Evolutionary conservation across 92 coral and sea anemone genomes (phyloP).

Genomic region (Galaxea fascicularis): DNA sequence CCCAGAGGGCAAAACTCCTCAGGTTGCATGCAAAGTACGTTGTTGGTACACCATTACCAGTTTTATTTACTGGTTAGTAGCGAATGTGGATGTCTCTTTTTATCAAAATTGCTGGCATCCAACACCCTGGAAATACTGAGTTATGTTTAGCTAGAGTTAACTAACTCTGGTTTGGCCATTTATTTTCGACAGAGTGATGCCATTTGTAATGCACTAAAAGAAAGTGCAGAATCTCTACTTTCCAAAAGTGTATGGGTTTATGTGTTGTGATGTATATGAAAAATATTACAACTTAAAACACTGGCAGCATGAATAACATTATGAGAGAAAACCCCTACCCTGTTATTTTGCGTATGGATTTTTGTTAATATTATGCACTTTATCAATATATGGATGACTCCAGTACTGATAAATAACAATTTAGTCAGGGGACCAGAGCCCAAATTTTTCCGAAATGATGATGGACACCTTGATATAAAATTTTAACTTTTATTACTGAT

Average conservation of each 20-base stretch:
- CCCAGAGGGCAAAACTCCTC: conserved; percentile 9
- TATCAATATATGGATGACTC: conserved; percentile 14
- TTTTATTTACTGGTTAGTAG: conserved; percentile 3
- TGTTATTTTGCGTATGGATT: conserved; percentile 7
- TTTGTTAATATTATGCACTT: conserved; percentile 22
- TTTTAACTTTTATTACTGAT: too few species aligned
- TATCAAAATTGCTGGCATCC: too few species aligned
- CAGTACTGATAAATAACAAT: conserved; percentile 33
- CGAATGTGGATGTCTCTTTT: conserved; percentile 5
- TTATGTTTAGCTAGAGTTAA: conserved; percentile 16
- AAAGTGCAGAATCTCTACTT: too few species aligned
- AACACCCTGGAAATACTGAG: conserved; percentile 7
- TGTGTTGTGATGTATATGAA: not conserved
- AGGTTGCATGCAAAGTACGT: not conserved
- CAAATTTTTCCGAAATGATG: too few species aligned
- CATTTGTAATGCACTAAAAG: too few species aligned
- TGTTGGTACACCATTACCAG: not conserved
- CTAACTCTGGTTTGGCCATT: too few species aligned
- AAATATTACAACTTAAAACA: conserved; percentile 28
- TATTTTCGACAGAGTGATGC: too few species aligned
- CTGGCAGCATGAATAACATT: too few species aligned
- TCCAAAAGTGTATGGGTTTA: too few species aligned
- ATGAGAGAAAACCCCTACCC: too few species aligned
- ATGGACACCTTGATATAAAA: too few species aligned
- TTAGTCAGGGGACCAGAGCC: too few species aligned